A percentile compares a stretch with the other conserved stretches of the same genome.
These are phyloP conservation scores for Carterocephalus palaemon DNA, from an alignment of 2,888 invertebrate genomes.

Conservation along the genomic window DNA sequence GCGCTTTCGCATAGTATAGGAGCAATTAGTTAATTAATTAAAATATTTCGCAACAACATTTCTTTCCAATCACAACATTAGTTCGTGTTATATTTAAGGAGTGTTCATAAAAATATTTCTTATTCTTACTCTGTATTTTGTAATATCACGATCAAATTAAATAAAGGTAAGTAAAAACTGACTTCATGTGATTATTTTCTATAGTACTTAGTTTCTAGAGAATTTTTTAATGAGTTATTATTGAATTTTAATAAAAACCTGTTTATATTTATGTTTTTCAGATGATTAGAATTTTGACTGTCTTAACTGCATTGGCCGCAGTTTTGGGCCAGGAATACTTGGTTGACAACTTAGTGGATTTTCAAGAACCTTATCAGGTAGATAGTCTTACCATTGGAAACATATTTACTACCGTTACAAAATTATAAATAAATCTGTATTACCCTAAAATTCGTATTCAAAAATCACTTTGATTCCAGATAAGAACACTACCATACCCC, in stretches of 20 bases:
- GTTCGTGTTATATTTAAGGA: constrained; percentile 7
- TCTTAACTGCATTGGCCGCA: constrained; percentile 30
- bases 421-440: too few relatives aligned
- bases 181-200: too few relatives aligned
- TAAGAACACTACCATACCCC: constrained; percentile 31
- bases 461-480: constrained; percentile 28
- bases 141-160: too few relatives aligned
- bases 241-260: too few relatives aligned
- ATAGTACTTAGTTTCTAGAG: too few relatives aligned
- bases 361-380: constrained; percentile 35
- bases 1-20: too few relatives aligned
- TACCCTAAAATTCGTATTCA: neutral
- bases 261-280: constrained; percentile 25
- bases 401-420: too few relatives aligned
- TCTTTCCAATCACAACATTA: neutral
- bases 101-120: neutral
- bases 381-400: too few relatives aligned
- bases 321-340: constrained; percentile 31
- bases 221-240: too few relatives aligned
- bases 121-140: neutral
- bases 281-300: constrained; percentile 33
- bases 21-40: neutral
- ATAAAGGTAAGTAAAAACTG: constrained; percentile 3
- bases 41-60: neutral
- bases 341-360: constrained; percentile 40